Conservation (phyloP, 92 coral and sea anemone species). For the Phenganax stokvisi region DNA sequence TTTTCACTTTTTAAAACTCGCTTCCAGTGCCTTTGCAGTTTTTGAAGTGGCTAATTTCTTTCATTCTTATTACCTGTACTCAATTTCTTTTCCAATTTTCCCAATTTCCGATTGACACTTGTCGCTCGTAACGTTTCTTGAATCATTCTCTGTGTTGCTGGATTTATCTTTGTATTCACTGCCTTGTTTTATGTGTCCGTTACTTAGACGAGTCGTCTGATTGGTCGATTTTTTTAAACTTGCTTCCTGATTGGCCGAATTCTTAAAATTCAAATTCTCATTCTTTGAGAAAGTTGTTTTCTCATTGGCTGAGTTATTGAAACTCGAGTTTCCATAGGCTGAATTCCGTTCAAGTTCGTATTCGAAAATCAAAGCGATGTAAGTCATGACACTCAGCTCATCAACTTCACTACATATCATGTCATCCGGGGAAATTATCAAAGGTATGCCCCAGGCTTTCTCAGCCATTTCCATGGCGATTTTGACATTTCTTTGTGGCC, state of each 20-base stretch:
- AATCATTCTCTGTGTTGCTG: conserved; percentile 21
- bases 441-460: conserved; percentile 88
- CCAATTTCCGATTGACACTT: conserved; percentile 54
- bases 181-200: conserved; percentile 31
- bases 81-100: conserved; percentile 83
- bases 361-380: conserved; percentile 83
- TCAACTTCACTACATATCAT: conserved; percentile 72
- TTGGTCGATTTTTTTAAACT: conserved; percentile 7
- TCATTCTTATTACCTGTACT: conserved; percentile 37
- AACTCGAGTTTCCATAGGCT: conserved; percentile 16
- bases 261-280: too few species aligned
- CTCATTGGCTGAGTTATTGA: not conserved
- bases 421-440: conserved; percentile 86
- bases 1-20: too few species aligned
- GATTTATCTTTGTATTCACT: conserved; percentile 16
- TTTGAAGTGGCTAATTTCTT: too few species aligned
- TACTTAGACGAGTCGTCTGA: conserved; percentile 19
- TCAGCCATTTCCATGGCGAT: conserved; percentile 92
- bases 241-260: too few species aligned
- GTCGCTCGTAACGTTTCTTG: conserved; percentile 18
- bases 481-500: conserved; percentile 72
- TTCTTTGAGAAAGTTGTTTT: too few species aligned
- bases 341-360: conserved; percentile 50
- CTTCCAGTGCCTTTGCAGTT: too few species aligned
- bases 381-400: conserved; percentile 86